A percentile compares a stretch with the other conserved stretches of the same genome.
Evolutionary conservation across 2,888 invertebrate species (phyloP).

Genomic region (Arctia plantaginis): DNA sequence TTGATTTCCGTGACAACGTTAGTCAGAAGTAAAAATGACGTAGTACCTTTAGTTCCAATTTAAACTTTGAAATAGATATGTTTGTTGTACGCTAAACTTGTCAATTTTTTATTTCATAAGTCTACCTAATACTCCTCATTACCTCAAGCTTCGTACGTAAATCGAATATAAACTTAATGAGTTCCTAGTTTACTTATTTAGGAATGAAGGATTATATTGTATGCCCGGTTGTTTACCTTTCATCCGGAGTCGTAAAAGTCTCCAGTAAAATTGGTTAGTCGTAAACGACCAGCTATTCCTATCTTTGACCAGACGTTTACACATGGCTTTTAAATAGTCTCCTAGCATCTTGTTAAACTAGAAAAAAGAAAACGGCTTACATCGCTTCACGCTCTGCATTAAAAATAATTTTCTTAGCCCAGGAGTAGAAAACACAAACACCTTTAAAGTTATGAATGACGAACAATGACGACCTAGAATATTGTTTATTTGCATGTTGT

Average conservation of each 20-base stretch:
- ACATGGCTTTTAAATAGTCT: slow-evolving; percentile 20
- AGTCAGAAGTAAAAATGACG: too few relatives aligned
- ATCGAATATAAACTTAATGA: slow-evolving; percentile 17
- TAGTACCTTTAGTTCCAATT: too few relatives aligned
- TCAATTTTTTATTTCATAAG: not conserved
- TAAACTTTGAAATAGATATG: too few relatives aligned
- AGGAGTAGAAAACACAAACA: not conserved
- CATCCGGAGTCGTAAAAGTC: slow-evolving; percentile 45
- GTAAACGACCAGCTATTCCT: slow-evolving; percentile 47
- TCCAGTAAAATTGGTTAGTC: slow-evolving; percentile 48
- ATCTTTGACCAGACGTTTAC: slow-evolving; percentile 43
- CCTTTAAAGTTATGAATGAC: not conserved
- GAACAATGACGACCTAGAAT: too few relatives aligned
- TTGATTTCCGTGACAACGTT: not conserved
- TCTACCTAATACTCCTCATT: not conserved
- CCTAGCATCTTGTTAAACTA: not conserved
- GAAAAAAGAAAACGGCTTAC: not conserved
- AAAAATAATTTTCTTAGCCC: not conserved
- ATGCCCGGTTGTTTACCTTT: slow-evolving; percentile 48
- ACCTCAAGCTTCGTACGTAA: slow-evolving; percentile 2
- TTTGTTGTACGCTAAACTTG: not conserved
- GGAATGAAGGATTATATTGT: slow-evolving; percentile 47
- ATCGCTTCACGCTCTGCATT: not conserved
- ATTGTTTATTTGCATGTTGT: not conserved
- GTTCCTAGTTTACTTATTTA: slow-evolving; percentile 24